A percentile compares a stretch with the other conserved stretches of the same genome.
phyloP scores from a whole-genome alignment of 2,113 vertebrate species.

The Grantiella picta region DNA sequence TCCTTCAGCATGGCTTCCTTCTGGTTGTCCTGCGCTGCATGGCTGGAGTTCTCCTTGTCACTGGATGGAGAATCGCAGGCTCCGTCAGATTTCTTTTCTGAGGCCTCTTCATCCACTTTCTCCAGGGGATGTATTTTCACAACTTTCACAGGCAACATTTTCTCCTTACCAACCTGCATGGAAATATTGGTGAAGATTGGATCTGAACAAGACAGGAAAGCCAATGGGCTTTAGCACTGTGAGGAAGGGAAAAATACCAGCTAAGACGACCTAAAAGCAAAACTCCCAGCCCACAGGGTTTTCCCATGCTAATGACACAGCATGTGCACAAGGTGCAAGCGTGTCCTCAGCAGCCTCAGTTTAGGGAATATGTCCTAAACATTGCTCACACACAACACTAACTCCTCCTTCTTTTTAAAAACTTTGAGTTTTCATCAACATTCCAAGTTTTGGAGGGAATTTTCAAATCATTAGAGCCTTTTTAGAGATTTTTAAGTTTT shows the following conservation, averaged over 20 bases:
- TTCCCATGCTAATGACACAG: not conserved
- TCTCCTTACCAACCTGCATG: constrained; percentile 87
- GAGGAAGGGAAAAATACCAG: not conserved
- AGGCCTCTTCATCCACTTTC: constrained; percentile 77
- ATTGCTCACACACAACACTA: not conserved
- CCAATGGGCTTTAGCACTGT: not conserved
- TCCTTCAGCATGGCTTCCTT: constrained; percentile 82
- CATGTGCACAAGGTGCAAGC: not conserved
- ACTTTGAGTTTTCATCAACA: not conserved
- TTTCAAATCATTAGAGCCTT: not conserved
- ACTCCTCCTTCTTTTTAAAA: not conserved
- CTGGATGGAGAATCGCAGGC: constrained; percentile 96
- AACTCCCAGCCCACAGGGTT: not conserved
- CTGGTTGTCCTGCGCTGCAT: constrained; percentile 82
- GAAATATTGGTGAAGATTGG: not conserved
- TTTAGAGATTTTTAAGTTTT: not conserved
- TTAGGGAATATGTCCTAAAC: not conserved
- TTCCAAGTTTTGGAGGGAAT: not conserved
- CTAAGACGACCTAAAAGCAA: not conserved
- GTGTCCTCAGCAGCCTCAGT: not conserved
- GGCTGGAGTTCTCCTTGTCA: constrained; percentile 94
- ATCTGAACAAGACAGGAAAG: not conserved
- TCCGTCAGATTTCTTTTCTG: constrained; percentile 89
- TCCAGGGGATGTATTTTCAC: constrained; percentile 90
- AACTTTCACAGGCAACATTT: constrained; percentile 85